Evolutionary conservation across 2,113 vertebrate genomes (phyloP).

Genomic region (Andinoacara biseriatus): DNA sequence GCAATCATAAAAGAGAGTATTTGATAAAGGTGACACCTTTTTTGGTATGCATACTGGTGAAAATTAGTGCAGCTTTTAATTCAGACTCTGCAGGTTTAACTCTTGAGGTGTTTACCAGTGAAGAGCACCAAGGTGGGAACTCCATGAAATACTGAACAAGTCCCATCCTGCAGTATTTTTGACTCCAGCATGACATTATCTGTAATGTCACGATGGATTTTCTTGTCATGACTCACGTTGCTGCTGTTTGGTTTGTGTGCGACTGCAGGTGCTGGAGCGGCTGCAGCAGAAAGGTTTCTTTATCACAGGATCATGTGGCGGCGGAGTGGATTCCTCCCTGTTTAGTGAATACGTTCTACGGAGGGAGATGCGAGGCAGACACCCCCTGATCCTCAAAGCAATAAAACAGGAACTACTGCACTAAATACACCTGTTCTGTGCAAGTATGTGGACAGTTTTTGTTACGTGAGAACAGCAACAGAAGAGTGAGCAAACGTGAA

Average conservation of each 20-base stretch:
- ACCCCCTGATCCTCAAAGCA: slow-evolving; percentile 83
- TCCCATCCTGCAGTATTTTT: not conserved
- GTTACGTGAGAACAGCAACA: not conserved
- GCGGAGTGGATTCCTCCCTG: slow-evolving; percentile 94
- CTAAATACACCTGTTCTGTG: slow-evolving; percentile 69
- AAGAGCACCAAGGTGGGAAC: accelerated
- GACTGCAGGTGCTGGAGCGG: slow-evolving; percentile 90
- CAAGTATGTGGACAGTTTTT: accelerated
- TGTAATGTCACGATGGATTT: not conserved
- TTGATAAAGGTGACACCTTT: not conserved
- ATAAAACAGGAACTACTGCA: slow-evolving; percentile 94
- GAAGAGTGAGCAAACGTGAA: not conserved
- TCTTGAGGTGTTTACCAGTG: not conserved
- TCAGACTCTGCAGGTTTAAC: not conserved
- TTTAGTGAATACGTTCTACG: slow-evolving; percentile 94
- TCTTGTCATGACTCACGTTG: not conserved
- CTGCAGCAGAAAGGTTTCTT: slow-evolving; percentile 93
- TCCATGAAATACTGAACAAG: not conserved
- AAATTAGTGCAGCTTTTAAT: not conserved
- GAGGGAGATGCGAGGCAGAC: slow-evolving; percentile 85
- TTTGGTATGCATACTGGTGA: not conserved
- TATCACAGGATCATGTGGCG: slow-evolving; percentile 92
- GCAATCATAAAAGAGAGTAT: not conserved
- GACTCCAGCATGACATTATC: not conserved
- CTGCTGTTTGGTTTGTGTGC: slow-evolving; percentile 28